Conservation (phyloP, 2,888 invertebrate genomes). For the Fissipunctia ypsillon region DNA sequence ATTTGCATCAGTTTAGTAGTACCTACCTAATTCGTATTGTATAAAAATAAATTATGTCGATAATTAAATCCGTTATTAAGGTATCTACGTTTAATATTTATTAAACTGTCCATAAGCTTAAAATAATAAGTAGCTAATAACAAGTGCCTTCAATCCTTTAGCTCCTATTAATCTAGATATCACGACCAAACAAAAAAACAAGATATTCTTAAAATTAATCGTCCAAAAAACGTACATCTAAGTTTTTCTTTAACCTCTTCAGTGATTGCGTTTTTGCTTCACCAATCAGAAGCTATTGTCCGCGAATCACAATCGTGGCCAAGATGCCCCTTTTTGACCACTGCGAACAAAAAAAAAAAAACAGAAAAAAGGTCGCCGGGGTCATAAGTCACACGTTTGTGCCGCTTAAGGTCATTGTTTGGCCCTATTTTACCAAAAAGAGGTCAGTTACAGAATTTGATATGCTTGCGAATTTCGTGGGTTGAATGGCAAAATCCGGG, state of each 20-base stretch:
- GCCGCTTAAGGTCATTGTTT: conserved; percentile 74
- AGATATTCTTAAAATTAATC: conserved; percentile 47
- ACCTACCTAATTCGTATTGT: background rate
- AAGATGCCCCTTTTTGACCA: conserved; percentile 83
- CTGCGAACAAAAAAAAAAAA: conserved; percentile 71
- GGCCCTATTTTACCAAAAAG: conserved; percentile 70
- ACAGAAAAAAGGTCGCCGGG: conserved; percentile 73
- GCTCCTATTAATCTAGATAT: conserved; percentile 50
- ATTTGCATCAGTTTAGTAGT: background rate
- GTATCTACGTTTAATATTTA: background rate
- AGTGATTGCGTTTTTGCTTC: conserved; percentile 76
- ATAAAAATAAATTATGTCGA: background rate
- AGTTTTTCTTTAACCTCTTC: conserved; percentile 51
- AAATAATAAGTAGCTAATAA: background rate
- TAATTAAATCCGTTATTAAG: background rate
- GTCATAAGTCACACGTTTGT: conserved; percentile 81
- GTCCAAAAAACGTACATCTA: conserved; percentile 43
- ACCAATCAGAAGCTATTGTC: conserved; percentile 86
- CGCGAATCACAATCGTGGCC: conserved; percentile 75
- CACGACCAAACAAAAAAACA: conserved; percentile 51
- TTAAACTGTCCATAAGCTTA: background rate
- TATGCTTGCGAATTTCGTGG: conserved; percentile 75
- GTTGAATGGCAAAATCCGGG: conserved; percentile 74
- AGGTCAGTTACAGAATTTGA: conserved; percentile 80
- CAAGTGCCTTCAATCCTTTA: conserved; percentile 33